Conservation (phyloP, 2,113 vertebrate genomes). For the Sakesphorus luctuosus region DNA sequence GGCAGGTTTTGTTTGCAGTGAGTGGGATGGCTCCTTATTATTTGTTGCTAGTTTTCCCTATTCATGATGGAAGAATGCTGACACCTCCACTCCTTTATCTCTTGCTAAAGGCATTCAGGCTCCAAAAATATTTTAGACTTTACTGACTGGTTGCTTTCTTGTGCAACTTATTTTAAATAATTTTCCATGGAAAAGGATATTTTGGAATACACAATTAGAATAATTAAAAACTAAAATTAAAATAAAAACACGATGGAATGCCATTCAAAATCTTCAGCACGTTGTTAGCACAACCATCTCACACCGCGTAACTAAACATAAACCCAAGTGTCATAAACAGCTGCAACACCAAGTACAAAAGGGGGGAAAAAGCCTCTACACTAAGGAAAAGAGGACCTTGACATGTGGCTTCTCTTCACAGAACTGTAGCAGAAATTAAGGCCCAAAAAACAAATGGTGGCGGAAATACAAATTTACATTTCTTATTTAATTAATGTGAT, state of each 20-base stretch:
- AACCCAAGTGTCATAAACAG: neutral
- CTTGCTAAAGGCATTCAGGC: neutral
- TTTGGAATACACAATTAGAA: neutral
- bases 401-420: neutral
- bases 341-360: neutral
- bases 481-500: neutral
- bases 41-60: neutral
- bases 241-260: neutral
- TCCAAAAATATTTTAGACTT: neutral
- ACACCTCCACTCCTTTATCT: rapidly evolving
- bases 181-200: neutral
- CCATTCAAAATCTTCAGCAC: neutral
- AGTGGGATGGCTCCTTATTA: neutral
- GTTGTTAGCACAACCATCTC: neutral
- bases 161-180: neutral
- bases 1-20: neutral
- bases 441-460: neutral
- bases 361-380: neutral
- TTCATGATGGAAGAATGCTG: neutral
- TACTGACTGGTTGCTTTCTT: neutral
- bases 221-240: neutral
- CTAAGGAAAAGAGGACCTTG: neutral
- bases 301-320: neutral
- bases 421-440: neutral
- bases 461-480: neutral